Percentiles rank a stretch among this genome's conserved stretches.
Conservation (phyloP, 1,140 invertebrate genomes). For the Paraescarpia echinospica region DNA sequence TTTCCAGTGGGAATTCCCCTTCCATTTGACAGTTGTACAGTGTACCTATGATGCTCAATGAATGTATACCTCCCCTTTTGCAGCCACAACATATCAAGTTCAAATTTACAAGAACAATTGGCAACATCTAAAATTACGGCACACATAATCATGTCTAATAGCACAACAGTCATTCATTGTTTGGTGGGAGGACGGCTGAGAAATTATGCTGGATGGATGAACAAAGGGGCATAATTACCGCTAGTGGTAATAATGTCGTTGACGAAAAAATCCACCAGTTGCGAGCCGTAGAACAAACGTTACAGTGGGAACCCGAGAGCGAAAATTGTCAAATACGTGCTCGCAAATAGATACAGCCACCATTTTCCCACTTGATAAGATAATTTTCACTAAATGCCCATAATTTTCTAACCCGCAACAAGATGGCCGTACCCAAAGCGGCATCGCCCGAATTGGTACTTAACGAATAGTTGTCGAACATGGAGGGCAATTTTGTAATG, state of each 20-base stretch:
- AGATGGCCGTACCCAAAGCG: not conserved
- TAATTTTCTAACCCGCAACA: not conserved
- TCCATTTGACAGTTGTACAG: not conserved
- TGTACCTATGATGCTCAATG: not conserved
- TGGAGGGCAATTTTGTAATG: not conserved
- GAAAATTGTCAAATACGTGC: not conserved
- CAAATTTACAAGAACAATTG: not conserved
- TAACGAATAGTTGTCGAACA: not conserved
- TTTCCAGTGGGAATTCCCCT: not conserved
- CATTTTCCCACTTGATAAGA: conserved; percentile 5
- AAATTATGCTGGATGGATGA: not conserved
- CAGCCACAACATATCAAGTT: not conserved
- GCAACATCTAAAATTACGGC: not conserved
- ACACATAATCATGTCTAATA: not conserved
- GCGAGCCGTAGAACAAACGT: not conserved
- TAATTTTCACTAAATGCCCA: not conserved
- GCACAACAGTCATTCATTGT: not conserved
- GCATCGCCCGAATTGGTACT: not conserved
- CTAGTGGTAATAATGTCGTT: not conserved
- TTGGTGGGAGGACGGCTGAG: not conserved
- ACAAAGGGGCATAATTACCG: not conserved
- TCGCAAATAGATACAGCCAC: not conserved
- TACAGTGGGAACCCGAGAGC: not conserved
- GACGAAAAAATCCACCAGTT: conserved; percentile 1
- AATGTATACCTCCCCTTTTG: not conserved